Base-by-base conservation (phyloP, 2,888 invertebrate species). In the Reticulitermes lucifugus region DNA sequence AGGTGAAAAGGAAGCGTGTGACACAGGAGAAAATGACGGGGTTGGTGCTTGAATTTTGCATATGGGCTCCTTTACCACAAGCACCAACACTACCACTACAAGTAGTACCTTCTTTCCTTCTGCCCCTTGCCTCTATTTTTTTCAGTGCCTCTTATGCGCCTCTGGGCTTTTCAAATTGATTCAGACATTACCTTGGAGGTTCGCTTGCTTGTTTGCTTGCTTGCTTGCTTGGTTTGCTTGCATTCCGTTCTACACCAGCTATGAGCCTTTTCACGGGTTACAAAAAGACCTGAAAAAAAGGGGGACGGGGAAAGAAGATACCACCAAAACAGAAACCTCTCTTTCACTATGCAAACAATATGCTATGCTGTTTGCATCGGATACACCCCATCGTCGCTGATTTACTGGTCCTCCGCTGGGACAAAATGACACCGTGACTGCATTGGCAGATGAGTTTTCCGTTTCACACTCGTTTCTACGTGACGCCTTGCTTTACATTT, bases 341-440 rank as follows among this genome's bases (percentile, higher is more conserved):
- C 77, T 73, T 73, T 84, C 84, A 81, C 81, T 85, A 86, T 86
- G 86, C 84, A 86, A 86, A 86, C 86, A 86, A 86, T 86, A 84
- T 86, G 86, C 84, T 82, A 85, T 85, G 84, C 86, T 86, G 86
- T 86, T 86, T 86, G 86, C 85, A 84, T 83, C 84, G 18, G 71
- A 25, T 59, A 55, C 81, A 41, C 81, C 80, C 59, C 80, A 65
- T 60, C 60, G 25, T 65, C 81, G 85, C 70, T 84, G 86, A 86
- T 86, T 82, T 85, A 80, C 83, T 59, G 84, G 82, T 83, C 81
- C 81, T 84, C 86, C 86, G 60, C 82, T 41, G 86, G 86, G 86
- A 86, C 29, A 71, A 29, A 60, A 55, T 59, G 75, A 55, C 73
- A 25, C 59, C 84, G 84, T 85, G 84, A 85, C 83, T 79, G 83